phyloP scores from a whole-genome alignment of 2,888 invertebrate genomes.

The Iphiclides podalirius region DNA sequence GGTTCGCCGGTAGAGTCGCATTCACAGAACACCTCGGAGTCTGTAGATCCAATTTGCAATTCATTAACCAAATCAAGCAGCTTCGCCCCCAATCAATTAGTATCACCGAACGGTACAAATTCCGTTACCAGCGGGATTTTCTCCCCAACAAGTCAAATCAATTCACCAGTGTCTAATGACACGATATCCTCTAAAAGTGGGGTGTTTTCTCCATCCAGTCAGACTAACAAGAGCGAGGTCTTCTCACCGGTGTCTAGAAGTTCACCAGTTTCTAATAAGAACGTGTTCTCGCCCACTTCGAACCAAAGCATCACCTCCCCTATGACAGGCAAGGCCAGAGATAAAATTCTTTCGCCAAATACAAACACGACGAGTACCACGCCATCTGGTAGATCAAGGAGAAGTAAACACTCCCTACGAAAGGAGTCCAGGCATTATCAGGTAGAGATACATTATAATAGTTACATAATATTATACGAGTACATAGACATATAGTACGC shows the following conservation, averaged over 20 bases:
- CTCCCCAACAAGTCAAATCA: constrained; percentile 76
- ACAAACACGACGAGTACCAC: constrained; percentile 76
- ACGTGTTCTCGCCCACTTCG: constrained; percentile 70
- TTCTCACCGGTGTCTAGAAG: constrained; percentile 72
- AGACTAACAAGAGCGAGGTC: constrained; percentile 73
- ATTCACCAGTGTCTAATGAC: constrained; percentile 75
- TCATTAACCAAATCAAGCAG: constrained; percentile 64
- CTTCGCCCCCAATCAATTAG: constrained; percentile 65
- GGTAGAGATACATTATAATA: constrained; percentile 54
- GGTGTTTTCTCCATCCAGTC: constrained; percentile 74
- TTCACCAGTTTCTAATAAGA: constrained; percentile 71
- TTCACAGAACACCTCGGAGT: constrained; percentile 66
- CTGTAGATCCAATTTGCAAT: constrained; percentile 61
- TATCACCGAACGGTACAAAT: constrained; percentile 74
- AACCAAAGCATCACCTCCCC: constrained; percentile 71
- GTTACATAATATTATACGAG: constrained; percentile 5
- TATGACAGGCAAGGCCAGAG: constrained; percentile 61
- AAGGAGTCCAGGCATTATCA: constrained; percentile 87
- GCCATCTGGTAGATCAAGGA: constrained; percentile 78
- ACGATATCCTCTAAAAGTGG: constrained; percentile 77
- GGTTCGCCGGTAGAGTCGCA: constrained; percentile 67
- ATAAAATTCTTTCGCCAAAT: constrained; percentile 68
- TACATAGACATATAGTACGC: constrained; percentile 17
- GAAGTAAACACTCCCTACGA: constrained; percentile 79
- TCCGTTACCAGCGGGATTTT: constrained; percentile 77